Evolutionary conservation across 2,888 invertebrate genomes (phyloP).

Genomic region (Nudaria mundana): DNA sequence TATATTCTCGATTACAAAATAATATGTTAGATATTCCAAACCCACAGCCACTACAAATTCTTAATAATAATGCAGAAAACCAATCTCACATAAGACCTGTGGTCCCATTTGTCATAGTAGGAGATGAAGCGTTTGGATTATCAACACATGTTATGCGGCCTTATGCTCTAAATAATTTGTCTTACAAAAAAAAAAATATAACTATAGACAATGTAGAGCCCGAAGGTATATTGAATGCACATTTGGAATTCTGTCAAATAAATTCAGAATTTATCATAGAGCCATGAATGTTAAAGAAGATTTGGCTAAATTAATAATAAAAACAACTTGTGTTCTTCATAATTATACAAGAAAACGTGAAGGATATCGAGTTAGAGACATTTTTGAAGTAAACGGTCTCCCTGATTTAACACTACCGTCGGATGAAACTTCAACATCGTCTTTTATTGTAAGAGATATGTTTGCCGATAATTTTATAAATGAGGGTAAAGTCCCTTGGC

Average conservation of each 20-base stretch:
- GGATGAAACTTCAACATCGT: no score
- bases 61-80: slow-evolving; percentile 5
- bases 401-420: no score
- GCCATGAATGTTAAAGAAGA: background rate
- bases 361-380: no score
- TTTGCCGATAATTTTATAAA: no score
- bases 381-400: no score
- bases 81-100: slow-evolving; percentile 2
- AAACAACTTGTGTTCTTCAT: background rate
- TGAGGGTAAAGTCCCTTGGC: no score
- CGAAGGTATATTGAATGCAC: background rate
- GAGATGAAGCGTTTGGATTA: slow-evolving; percentile 31
- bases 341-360: slow-evolving; percentile 1
- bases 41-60: slow-evolving; percentile 2
- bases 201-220: slow-evolving; percentile 1
- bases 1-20: slow-evolving; percentile 6
- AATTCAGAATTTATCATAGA: background rate
- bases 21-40: slow-evolving; percentile 4
- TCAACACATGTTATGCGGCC: slow-evolving; percentile 17
- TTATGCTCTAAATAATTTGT: slow-evolving; percentile 1
- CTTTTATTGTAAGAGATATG: no score
- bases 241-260: background rate
- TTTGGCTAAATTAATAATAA: background rate
- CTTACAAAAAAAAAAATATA: background rate
- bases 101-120: slow-evolving; percentile 21